phyloP scores from a whole-genome alignment of 2,888 invertebrate species.

The Sceliomorpha sp. region DNA sequence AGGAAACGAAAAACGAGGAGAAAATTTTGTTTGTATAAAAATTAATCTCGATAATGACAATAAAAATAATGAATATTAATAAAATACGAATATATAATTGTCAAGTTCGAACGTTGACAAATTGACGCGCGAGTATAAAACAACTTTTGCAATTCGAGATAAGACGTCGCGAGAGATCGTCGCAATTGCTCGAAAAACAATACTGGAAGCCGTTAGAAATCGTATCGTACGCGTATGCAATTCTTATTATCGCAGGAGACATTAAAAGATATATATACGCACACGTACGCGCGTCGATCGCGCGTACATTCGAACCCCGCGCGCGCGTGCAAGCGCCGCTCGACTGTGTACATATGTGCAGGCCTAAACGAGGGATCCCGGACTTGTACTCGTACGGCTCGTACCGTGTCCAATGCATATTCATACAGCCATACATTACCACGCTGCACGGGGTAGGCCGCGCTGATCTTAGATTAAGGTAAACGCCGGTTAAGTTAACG shows the following conservation, averaged over 20 bases:
- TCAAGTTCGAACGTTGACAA: too few relatives aligned
- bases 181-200: too few relatives aligned
- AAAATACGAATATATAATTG: too few relatives aligned
- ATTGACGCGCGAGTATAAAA: too few relatives aligned
- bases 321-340: constrained; percentile 52
- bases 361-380: constrained; percentile 52
- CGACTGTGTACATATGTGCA: constrained; percentile 52
- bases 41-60: too few relatives aligned
- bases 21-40: too few relatives aligned
- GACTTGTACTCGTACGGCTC: constrained; percentile 57
- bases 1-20: too few relatives aligned
- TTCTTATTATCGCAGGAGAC: constrained; percentile 7
- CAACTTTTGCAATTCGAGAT: too few relatives aligned
- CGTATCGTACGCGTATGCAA: too few relatives aligned
- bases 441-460: constrained; percentile 66
- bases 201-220: too few relatives aligned
- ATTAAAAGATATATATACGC: constrained; percentile 6
- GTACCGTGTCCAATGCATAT: constrained; percentile 79
- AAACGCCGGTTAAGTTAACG: constrained; percentile 81
- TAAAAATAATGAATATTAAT: too few relatives aligned
- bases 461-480: constrained; percentile 80
- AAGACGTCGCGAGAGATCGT: too few relatives aligned
- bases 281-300: constrained; percentile 14
- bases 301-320: constrained; percentile 22
- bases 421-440: constrained; percentile 79